A percentile compares a stretch with the other conserved stretches of the same genome.
Evolutionary conservation across 1,140 invertebrate genomes (phyloP).

Genomic region (Heliconius hewitsoni): DNA sequence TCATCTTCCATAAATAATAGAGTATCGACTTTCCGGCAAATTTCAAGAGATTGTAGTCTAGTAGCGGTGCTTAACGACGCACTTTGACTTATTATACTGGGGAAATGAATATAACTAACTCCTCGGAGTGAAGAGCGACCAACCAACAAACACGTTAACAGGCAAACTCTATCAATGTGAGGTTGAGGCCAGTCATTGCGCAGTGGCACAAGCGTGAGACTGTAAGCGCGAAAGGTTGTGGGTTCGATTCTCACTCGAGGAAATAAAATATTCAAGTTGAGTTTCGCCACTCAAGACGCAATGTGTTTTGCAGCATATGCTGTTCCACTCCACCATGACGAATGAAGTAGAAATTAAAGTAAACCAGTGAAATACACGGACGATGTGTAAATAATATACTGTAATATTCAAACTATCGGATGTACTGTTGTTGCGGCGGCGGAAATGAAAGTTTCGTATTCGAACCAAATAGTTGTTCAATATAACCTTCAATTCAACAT

Average conservation of each 20-base stretch:
- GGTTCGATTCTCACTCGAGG: neutral
- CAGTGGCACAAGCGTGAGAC: neutral
- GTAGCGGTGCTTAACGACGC: too few relatives aligned
- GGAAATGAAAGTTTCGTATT: conserved; percentile 1
- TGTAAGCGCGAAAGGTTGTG: neutral
- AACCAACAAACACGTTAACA: too few relatives aligned
- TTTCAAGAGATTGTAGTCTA: too few relatives aligned
- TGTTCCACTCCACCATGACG: too few relatives aligned
- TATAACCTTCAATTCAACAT: neutral
- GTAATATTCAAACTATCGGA: neutral
- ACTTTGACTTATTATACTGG: too few relatives aligned
- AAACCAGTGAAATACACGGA: neutral
- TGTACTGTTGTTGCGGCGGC: neutral
- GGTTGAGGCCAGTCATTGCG: neutral
- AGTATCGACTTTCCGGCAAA: too few relatives aligned
- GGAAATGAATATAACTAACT: too few relatives aligned
- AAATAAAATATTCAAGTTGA: neutral
- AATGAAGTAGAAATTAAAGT: too few relatives aligned
- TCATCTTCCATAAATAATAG: too few relatives aligned
- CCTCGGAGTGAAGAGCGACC: too few relatives aligned
- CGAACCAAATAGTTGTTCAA: neutral
- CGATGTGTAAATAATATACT: neutral
- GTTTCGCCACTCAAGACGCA: neutral
- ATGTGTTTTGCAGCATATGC: too few relatives aligned
- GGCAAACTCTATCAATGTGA: too few relatives aligned